Percentiles rank a stretch among this genome's conserved stretches.
Evolutionary conservation across 2,888 invertebrate species (phyloP).

Genomic region (Epinotia ramella): DNA sequence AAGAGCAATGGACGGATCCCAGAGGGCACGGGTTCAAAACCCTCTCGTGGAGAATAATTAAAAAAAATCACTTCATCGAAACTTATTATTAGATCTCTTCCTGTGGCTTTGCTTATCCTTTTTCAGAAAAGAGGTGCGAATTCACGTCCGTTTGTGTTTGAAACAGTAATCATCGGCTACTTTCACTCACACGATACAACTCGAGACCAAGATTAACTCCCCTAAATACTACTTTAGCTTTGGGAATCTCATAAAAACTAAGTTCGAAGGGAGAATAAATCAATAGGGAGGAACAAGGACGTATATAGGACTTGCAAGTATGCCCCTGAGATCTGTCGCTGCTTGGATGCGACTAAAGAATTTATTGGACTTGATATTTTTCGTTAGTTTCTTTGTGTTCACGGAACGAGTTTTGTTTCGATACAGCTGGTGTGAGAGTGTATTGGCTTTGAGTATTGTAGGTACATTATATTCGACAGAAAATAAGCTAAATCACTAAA

Average conservation of each 20-base stretch:
- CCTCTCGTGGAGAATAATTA: too few species aligned
- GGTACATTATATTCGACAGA: background rate
- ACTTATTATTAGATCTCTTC: background rate
- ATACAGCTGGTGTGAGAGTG: conserved; percentile 33
- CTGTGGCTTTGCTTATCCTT: too few species aligned
- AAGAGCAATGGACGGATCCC: too few species aligned
- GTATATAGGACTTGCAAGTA: conserved; percentile 53
- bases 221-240: conserved; percentile 46
- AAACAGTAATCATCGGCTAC: background rate
- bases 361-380: conserved; percentile 51
- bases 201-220: conserved; percentile 26
- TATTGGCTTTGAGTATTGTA: background rate
- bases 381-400: conserved; percentile 26
- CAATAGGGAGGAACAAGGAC: conserved; percentile 49
- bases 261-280: conserved; percentile 48
- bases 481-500: too few species aligned
- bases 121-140: too few species aligned
- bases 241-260: conserved; percentile 45
- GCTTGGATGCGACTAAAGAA: conserved; percentile 47
- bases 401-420: conserved; percentile 38
- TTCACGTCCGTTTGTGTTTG: background rate
- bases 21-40: too few species aligned
- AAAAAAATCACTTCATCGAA: too few species aligned
- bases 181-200: conserved; percentile 27
- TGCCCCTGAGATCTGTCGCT: conserved; percentile 51